These are phyloP conservation scores for Vombatus ursinus DNA, from an alignment of 2,113 vertebrate genomes.

Conservation along the genomic window DNA sequence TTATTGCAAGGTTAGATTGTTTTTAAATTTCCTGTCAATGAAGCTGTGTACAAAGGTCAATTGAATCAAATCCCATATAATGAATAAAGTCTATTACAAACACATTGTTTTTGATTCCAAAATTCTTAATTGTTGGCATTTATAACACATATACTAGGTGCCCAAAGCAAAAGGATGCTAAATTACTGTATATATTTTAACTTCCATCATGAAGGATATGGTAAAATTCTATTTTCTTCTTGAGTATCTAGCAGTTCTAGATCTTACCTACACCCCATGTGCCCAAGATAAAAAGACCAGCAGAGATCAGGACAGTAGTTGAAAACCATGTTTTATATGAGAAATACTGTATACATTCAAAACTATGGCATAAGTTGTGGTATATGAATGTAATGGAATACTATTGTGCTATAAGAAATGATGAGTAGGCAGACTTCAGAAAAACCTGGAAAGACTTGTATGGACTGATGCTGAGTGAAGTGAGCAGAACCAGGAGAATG, in stretches of 20 bases:
- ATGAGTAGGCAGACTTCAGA: too few species aligned
- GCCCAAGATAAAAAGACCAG: background rate
- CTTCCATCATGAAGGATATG: background rate
- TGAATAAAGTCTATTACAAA: background rate
- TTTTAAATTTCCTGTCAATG: too few species aligned
- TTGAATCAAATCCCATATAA: too few species aligned
- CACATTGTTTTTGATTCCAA: background rate
- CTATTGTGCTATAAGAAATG: too few species aligned
- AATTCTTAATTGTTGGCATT: background rate
- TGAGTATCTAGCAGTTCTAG: conserved; percentile 45
- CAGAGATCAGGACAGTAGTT: conserved; percentile 36
- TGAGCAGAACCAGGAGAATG: too few species aligned
- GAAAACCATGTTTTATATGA: conserved; percentile 50
- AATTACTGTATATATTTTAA: conserved; percentile 50
- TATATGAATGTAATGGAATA: too few species aligned
- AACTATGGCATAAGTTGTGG: background rate
- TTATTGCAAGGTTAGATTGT: too few species aligned
- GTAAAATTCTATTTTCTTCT: conserved; percentile 39
- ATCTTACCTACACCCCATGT: background rate
- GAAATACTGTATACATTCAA: conserved; percentile 23
- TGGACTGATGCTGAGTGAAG: too few species aligned
- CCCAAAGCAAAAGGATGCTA: conserved; percentile 46
- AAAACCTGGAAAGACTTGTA: too few species aligned
- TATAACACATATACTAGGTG: background rate
- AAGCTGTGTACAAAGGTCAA: too few species aligned